Evolutionary conservation across 2,113 vertebrate species (phyloP), one percentile per base, ranked within the genome.

Genomic region (Gorilla gorilla): DNA sequence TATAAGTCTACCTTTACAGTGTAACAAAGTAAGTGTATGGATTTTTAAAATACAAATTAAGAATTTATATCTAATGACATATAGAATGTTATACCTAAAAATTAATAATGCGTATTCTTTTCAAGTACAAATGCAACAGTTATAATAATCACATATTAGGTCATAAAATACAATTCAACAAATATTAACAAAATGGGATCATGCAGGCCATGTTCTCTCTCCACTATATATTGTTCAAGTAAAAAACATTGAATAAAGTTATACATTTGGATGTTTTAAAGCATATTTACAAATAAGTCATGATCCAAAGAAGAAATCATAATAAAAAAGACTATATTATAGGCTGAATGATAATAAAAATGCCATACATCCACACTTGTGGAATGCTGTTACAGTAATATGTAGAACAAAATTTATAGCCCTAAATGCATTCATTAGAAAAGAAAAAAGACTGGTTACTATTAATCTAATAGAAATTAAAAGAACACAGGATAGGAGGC

Each of bases 1-100:
- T 43, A 4, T 11, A 25, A 6, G 40, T 79, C 22, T 0, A n/a
- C 9, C 1, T 59, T 18, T 2, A 61, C 16, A 22, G 5, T 27
- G 8, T 9, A 50, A 48, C 32, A 27, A 25, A 45, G 23, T 32
- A 43, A 57, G 43, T 2, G 20, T 10, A 30, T 25, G 25, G 8
- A 25, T 43, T 17, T 80, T 48, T 30, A 76, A 45, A 76, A 76
- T 30, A 45, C 6, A 45, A 45, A 76, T 76, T 45, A 45, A 76
- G 40, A 76, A 45, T 3, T 16, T 30, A 16, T 25, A 57, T 7
- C 50, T 72, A 57, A n/a, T 38, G 83, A 30, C 3, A 30, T 14
- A 38, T 38, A 12, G 27, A 57, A 27, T 57, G 92, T 70, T 57
- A 6, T 30, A 57, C 5, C 30, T 48, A 13, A 45, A 73, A 59